phyloP scores from a whole-genome alignment of 2,888 invertebrate genomes.

The Drosophila demipolita region DNA sequence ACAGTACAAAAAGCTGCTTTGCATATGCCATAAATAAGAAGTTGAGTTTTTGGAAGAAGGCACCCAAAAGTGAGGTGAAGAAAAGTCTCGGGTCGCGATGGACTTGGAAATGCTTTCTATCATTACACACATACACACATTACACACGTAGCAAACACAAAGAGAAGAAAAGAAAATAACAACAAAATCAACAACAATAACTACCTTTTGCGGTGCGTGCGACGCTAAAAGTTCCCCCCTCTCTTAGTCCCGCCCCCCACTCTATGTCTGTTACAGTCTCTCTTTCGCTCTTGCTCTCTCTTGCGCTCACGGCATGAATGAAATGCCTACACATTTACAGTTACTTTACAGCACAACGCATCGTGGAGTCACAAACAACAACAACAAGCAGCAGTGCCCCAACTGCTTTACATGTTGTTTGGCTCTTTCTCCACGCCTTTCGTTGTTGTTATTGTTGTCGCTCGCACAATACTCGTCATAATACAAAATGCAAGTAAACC shows the following conservation, averaged over 20 bases:
- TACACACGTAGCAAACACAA: constrained; percentile 58
- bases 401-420: constrained; percentile 66
- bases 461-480: constrained; percentile 45
- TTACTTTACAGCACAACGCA: constrained; percentile 53
- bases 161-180: constrained; percentile 22
- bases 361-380: constrained; percentile 42
- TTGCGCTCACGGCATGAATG: constrained; percentile 63
- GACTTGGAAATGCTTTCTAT: constrained; percentile 68
- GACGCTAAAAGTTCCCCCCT: constrained; percentile 38
- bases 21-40: constrained; percentile 73
- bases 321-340: constrained; percentile 80
- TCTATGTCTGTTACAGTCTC: constrained; percentile 4
- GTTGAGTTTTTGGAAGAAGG: constrained; percentile 12
- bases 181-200: constrained; percentile 17
- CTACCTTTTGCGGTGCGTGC: constrained; percentile 69
- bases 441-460: constrained; percentile 37
- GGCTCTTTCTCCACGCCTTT: constrained; percentile 37
- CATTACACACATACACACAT: constrained; percentile 57
- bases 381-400: constrained; percentile 38
- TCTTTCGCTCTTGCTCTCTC: constrained; percentile 24
- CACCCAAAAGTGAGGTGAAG: constrained; percentile 21
- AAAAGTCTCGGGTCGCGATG: constrained; percentile 37
- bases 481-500: constrained; percentile 48
- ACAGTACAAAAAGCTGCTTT: constrained; percentile 65
- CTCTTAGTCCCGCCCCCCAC: not conserved